These are phyloP conservation scores for Lamprotornis superbus DNA, from an alignment of 2,113 vertebrate species.

Conservation along the genomic window DNA sequence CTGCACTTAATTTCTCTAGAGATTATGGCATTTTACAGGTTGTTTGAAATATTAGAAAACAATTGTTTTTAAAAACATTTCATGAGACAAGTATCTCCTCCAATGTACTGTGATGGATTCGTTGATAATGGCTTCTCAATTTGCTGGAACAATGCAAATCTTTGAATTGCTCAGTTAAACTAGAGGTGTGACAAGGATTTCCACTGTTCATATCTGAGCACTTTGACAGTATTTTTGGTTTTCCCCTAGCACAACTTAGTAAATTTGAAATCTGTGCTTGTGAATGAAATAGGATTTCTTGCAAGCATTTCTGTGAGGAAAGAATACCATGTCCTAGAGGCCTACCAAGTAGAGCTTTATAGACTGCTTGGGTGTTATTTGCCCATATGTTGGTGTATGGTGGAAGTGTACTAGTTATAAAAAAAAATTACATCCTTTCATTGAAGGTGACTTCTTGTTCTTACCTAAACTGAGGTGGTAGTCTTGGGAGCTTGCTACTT, in stretches of 20 bases:
- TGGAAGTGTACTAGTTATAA: neutral
- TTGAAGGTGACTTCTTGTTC: neutral
- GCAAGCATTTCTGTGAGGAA: neutral
- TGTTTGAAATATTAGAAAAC: neutral
- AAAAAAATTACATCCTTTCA: neutral
- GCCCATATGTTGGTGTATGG: fast-evolving
- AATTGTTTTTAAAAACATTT: neutral
- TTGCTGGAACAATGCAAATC: neutral
- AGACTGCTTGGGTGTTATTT: neutral
- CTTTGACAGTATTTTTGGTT: neutral
- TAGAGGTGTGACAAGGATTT: slow-evolving; percentile 42
- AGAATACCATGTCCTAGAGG: neutral
- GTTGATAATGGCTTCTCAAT: neutral
- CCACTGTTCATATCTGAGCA: neutral
- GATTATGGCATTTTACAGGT: neutral
- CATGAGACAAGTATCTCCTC: neutral
- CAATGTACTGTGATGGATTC: neutral
- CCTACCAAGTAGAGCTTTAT: neutral
- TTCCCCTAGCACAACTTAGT: neutral
- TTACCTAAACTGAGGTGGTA: neutral
- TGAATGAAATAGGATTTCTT: neutral
- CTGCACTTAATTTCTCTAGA: neutral
- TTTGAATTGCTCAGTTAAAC: neutral
- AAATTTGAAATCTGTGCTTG: neutral
- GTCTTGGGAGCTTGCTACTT: neutral